Evolutionary conservation across 2,888 invertebrate genomes (phyloP), one percentile per base, ranked within the genome.

Genomic region (Drosophila cyrtoloma): DNA sequence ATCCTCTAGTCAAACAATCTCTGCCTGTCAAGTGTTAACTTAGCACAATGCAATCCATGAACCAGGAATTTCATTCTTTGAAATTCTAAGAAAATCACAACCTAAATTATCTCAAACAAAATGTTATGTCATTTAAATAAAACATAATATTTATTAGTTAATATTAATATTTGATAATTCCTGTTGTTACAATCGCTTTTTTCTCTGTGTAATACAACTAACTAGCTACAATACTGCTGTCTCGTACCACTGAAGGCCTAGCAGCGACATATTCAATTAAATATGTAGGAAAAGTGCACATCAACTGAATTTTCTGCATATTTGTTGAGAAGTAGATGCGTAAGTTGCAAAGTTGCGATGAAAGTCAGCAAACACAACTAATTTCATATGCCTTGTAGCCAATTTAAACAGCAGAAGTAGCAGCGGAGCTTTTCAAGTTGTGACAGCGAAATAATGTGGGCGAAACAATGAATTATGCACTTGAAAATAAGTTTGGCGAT

Each of bases 391-490:
- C 87, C 91, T 89, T 76, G 80, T 65, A 87, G 89, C 76, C 71
- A 76, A 79, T 81, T 82, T 66, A 26, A 78, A 52, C 51, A 51
- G 47, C 57, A 64, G 16, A 51, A 64, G 28, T 44, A 51, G 50
- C 51, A 60, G 26, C 37, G 10, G 47, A 66, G 22, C 80, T 65
- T 74, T 77, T 64, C 71, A 89, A 90, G 82, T 89, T 89, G 73
- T 86, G 90, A 90, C 86, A 86, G 70, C 69, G 70, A 89, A 87
- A 87, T 87, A 91, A 89, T 91, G 91, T 87, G 90, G 90, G 88
- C 86, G 74, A 86, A 91, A 87, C 91, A 85, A 87, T 87, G 91
- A 91, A 87, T 90, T 90, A 91, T 87, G 87, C 83, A 89, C 91
- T 87, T 90, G 77, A 75, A 81, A 85, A 85, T 89, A 91, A 87